Conservation (phyloP, 92 coral and sea anemone genomes). For the Epizoanthus fatuus region DNA sequence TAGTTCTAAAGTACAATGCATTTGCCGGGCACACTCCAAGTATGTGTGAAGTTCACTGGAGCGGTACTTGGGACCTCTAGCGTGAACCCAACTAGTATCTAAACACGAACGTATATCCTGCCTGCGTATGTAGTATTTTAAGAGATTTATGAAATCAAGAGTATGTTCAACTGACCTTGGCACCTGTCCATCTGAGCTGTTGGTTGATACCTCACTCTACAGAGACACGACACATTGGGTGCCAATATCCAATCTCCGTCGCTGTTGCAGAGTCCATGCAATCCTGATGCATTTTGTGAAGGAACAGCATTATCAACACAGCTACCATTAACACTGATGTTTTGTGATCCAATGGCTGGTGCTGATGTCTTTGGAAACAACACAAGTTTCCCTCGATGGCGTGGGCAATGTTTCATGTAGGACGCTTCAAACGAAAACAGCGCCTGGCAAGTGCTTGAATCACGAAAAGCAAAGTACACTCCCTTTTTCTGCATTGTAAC, state of each 20-base stretch:
- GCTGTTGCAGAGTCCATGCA: neutral
- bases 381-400: neutral
- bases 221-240: neutral
- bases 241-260: neutral
- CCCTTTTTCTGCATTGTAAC: neutral
- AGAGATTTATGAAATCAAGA: too few relatives aligned
- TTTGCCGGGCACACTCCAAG: too few relatives aligned
- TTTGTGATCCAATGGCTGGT: neutral
- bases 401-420: constrained; percentile 1
- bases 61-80: too few relatives aligned
- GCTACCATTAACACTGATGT: neutral
- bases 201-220: neutral
- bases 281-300: neutral
- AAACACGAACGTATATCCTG: too few relatives aligned
- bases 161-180: neutral
- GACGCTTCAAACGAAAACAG: neutral
- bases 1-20: too few relatives aligned
- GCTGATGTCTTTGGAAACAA: neutral
- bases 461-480: neutral
- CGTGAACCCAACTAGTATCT: too few relatives aligned
- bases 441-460: neutral
- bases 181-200: neutral
- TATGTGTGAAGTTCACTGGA: too few relatives aligned
- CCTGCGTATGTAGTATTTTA: too few relatives aligned
- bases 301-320: constrained; percentile 1